These are phyloP conservation scores for Linepithema humile DNA, from an alignment of 1,140 invertebrate species.

Conservation along the genomic window DNA sequence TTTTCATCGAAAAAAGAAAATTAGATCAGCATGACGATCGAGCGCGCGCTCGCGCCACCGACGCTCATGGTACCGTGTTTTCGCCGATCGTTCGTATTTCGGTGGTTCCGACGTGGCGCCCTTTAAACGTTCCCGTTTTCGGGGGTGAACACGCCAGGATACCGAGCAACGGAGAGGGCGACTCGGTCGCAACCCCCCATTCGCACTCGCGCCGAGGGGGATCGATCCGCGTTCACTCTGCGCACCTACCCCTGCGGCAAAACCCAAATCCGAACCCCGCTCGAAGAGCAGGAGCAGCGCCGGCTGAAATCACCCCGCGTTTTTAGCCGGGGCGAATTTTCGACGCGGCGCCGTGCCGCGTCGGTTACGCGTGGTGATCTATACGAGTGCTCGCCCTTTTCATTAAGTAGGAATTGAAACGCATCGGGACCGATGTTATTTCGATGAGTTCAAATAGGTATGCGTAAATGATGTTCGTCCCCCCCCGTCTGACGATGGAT, in stretches of 20 bases:
- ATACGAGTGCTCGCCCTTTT: conserved; percentile 7
- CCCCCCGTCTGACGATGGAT: background rate
- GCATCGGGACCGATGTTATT: background rate
- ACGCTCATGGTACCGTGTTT: background rate
- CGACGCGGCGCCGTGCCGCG: background rate
- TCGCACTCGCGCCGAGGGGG: conserved; percentile 71
- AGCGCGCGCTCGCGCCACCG: background rate
- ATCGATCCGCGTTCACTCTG: conserved; percentile 76
- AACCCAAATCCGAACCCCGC: conserved; percentile 69
- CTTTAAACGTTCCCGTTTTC: conserved; percentile 68
- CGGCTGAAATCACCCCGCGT: conserved; percentile 38
- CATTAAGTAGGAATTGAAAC: conserved; percentile 2
- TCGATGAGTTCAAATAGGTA: background rate
- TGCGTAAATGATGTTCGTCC: background rate
- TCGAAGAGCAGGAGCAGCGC: conserved; percentile 53
- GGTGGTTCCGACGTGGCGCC: conserved; percentile 12
- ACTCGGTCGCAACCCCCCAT: conserved; percentile 70
- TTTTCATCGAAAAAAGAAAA: background rate
- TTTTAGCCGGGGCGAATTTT: conserved; percentile 52
- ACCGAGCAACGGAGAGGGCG: conserved; percentile 68
- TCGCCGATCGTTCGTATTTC: conserved; percentile 34
- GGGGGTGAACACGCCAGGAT: conserved; percentile 69
- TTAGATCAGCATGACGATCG: no score
- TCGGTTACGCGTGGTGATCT: conserved; percentile 6
- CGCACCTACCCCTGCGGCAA: conserved; percentile 61